phyloP scores from a whole-genome alignment of 1,140 invertebrate genomes.

The Zaprionus ornatus region DNA sequence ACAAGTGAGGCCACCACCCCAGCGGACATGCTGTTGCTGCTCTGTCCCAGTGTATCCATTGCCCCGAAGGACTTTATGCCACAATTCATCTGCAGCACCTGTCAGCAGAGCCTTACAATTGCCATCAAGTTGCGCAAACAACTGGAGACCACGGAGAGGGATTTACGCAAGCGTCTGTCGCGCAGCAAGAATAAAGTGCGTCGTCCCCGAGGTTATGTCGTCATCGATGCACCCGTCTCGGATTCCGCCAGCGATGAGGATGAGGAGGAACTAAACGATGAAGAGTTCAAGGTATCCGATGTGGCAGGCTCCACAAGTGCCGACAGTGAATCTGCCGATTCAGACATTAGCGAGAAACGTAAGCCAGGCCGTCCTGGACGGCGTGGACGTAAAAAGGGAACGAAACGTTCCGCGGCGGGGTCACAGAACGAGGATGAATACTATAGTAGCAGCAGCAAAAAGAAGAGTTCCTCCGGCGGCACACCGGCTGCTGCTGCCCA shows the following conservation, averaged over 20 bases:
- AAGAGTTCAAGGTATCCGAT: constrained; percentile 81
- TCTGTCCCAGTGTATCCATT: constrained; percentile 77
- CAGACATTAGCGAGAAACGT: constrained; percentile 62
- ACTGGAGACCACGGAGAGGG: constrained; percentile 79
- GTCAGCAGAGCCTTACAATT: constrained; percentile 67
- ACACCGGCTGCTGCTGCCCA: constrained; percentile 19
- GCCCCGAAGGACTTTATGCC: constrained; percentile 80
- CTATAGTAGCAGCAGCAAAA: constrained; percentile 38
- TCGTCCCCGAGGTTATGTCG: constrained; percentile 80
- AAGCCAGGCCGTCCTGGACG: constrained; percentile 34
- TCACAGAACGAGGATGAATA: constrained; percentile 33
- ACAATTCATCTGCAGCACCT: constrained; percentile 76
- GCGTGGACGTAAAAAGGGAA: constrained; percentile 49
- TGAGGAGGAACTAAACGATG: constrained; percentile 75
- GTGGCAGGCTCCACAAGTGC: constrained; percentile 70
- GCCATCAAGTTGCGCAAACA: constrained; percentile 76
- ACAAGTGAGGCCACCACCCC: constrained; percentile 58
- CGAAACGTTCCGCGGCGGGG: constrained; percentile 21
- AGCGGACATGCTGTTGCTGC: constrained; percentile 75
- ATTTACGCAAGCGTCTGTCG: constrained; percentile 80
- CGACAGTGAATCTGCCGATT: constrained; percentile 78
- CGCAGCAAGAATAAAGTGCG: constrained; percentile 83
- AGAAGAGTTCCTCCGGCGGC: constrained; percentile 21
- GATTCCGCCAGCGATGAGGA: constrained; percentile 73
- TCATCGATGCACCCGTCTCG: constrained; percentile 81